phyloP scores from a whole-genome alignment of 2,888 invertebrate species.

The Cosmia trapezina region DNA sequence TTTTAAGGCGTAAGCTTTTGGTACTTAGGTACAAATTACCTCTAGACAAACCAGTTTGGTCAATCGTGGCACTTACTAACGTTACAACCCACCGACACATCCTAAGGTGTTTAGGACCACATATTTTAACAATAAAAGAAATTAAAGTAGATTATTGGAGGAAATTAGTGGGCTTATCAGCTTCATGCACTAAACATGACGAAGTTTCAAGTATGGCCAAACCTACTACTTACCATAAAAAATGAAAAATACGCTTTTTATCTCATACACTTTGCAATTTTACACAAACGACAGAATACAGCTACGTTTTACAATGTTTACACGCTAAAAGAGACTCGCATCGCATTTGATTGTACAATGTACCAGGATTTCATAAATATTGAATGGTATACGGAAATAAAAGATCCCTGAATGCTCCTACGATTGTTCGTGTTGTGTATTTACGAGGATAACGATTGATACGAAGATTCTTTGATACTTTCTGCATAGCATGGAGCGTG shows the following conservation, averaged over 20 bases:
- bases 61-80: background rate
- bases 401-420: conserved; percentile 55
- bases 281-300: conserved; percentile 59
- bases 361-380: conserved; percentile 61
- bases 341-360: conserved; percentile 51
- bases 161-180: too few relatives aligned
- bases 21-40: background rate
- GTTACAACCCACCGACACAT: too few relatives aligned
- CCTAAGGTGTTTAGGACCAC: background rate
- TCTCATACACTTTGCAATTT: conserved; percentile 20
- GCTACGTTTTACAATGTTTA: conserved; percentile 63
- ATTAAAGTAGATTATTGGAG: background rate
- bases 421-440: conserved; percentile 55
- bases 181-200: background rate
- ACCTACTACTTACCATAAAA: background rate
- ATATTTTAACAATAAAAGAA: background rate
- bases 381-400: conserved; percentile 55
- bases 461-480: conserved; percentile 54
- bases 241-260: conserved; percentile 1
- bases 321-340: conserved; percentile 63
- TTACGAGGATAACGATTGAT: conserved; percentile 60
- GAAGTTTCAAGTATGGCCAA: background rate
- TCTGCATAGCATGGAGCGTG: conserved; percentile 22
- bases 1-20: background rate
- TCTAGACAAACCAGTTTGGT: background rate